Base-by-base conservation (phyloP, 2,888 invertebrate species). In the Heteromurus nitidus region DNA sequence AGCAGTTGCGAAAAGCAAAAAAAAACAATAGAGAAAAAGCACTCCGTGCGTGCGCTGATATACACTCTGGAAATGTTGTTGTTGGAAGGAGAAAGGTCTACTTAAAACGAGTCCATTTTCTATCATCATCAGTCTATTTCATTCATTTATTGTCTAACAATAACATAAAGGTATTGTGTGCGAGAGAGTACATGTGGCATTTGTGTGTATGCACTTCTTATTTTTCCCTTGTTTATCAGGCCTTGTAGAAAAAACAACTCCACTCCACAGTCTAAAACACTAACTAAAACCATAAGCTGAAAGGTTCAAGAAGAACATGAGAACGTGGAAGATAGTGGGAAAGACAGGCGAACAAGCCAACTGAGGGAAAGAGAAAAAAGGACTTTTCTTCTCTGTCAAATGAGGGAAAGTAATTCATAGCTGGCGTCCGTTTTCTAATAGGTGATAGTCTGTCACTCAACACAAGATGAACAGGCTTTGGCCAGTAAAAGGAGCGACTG, bases 131-230 rank as follows among this genome's bases (percentile, higher is more conserved):
- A 28, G n/a, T 55, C 26, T 20, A 53, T 30, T 68, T 69, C 69
- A 69, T 55, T 69, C 55, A 55, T 69, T n/a, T 69, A 69, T 69
- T 69, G 53, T 53, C 64, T 20, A 1, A 22, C 36, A 42, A 58
- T 26, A 28, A 58, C 28, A 13, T 28, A 24, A 9, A 13, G 13
- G 9, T 58, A 26, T 16, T 58, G 26, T 53, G 18, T 9, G 3
- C 3, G 18, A 18, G 24, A 11, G 18, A 53, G 11, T 13, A 53
- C 18, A 3, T 22, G n/a, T n/a, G n/a, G n/a, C n/a, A n/a, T n/a
- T n/a, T n/a, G n/a, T n/a, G n/a, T n/a, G n/a, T 53, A 7, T 62
- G 1, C 30, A 62, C 62, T 60, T 28, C 22, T 31, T 18, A 20
- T 3, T 47, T 26, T n/a, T 50, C 26, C 26, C 26, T 55, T 55